Conservation (phyloP, 2,113 vertebrate species). For the Baryphthengus martii region DNA sequence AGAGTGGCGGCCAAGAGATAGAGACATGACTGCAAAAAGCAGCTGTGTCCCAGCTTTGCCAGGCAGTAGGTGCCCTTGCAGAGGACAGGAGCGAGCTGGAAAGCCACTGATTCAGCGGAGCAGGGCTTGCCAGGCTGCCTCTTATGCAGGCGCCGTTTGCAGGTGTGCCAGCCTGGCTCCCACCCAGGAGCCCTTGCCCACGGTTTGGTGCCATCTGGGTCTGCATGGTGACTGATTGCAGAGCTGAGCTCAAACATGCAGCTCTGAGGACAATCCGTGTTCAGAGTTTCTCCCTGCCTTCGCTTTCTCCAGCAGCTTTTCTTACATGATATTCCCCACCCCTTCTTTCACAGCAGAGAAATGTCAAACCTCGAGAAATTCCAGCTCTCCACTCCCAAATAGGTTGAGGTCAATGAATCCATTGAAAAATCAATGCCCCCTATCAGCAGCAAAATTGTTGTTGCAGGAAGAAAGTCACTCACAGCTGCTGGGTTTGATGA, state of each 20-base stretch:
- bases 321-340: background rate
- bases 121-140: background rate
- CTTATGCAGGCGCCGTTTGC: background rate
- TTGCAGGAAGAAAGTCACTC: conserved; percentile 7
- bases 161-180: conserved; percentile 2
- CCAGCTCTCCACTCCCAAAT: background rate
- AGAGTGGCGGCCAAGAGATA: background rate
- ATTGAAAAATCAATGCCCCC: conserved; percentile 50
- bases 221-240: rapidly evolving
- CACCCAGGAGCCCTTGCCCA: background rate
- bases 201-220: rapidly evolving
- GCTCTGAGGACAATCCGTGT: background rate
- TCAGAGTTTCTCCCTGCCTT: background rate
- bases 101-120: background rate
- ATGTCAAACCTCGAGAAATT: conserved; percentile 1
- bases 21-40: background rate
- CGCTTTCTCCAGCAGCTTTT: background rate
- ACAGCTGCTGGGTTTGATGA: background rate
- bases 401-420: background rate
- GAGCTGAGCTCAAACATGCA: background rate
- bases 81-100: background rate
- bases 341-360: background rate
- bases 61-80: background rate
- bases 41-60: background rate
- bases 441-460: conserved; percentile 15